Evolutionary conservation across 2,888 invertebrate genomes (phyloP).

Genomic region (Clistopyga incitator): DNA sequence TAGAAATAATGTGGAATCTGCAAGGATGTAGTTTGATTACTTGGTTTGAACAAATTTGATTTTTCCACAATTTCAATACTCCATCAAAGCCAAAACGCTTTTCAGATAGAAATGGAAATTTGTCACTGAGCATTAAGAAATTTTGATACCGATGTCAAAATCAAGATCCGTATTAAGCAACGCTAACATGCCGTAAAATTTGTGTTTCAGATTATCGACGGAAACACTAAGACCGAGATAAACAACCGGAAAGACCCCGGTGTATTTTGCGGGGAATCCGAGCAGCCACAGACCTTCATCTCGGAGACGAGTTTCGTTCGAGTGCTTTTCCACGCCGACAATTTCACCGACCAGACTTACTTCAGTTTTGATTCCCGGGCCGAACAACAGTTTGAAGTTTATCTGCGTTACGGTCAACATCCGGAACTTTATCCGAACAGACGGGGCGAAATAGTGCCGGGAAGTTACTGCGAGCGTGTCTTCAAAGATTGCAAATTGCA

Average conservation of each 20-base stretch:
- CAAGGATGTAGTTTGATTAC: too few species aligned
- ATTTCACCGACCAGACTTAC: constrained; percentile 96
- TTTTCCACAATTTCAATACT: too few species aligned
- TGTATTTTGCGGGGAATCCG: constrained; percentile 96
- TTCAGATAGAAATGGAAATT: too few species aligned
- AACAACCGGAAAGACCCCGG: constrained; percentile 95
- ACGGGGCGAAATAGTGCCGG: constrained; percentile 94
- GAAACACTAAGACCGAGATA: constrained; percentile 95
- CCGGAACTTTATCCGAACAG: constrained; percentile 96
- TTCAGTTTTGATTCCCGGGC: constrained; percentile 94
- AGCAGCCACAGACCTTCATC: constrained; percentile 97
- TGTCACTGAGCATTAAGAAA: too few species aligned
- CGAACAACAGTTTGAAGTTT: constrained; percentile 96
- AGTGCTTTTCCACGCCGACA: constrained; percentile 95
- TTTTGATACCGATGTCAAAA: neutral
- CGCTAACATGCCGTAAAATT: neutral
- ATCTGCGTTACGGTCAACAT: constrained; percentile 96
- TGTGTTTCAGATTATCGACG: constrained; percentile 92
- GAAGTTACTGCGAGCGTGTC: constrained; percentile 95
- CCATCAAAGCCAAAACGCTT: too few species aligned
- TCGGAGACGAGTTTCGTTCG: constrained; percentile 97
- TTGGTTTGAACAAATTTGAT: too few species aligned
- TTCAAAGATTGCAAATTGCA: constrained; percentile 95
- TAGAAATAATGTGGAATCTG: too few species aligned
- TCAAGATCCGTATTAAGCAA: neutral